Evolutionary conservation across 2,888 invertebrate species (phyloP), one percentile per base, ranked within the genome.

Genomic region (Thyatira batis): DNA sequence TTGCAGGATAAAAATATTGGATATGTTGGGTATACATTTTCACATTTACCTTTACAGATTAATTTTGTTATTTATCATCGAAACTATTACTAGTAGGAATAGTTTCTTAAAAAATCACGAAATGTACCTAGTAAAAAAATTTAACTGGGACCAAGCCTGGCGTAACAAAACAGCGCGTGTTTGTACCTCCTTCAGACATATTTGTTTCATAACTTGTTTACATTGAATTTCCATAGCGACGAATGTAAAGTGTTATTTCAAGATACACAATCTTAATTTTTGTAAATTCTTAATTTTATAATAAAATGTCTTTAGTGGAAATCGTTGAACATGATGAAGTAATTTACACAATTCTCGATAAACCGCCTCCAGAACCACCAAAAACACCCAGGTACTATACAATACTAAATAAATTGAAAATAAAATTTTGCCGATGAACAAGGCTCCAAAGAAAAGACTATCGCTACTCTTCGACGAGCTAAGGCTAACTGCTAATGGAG

Each of bases 271-370:
- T 39, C 17, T 13, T 4, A 23, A 23, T 23, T 23, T 23, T 23
- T 23, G 6, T 23, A 23, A 23, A 23, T 6, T 8, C 11, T 17
- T 17, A 17, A n/a, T 8, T 17, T 39, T 8, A 39, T 39, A n/a
- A 5, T 39, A 39, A 13, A 30, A 95, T 95, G 95, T 95, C 95
- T 30, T 76, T 95, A 50, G 93, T 95, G 44, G 92, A 93, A 76
- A 94, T 95, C 67, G 88, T 92, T n/a, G 73, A 93, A 28, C 95
- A 95, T 67, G 80, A 95, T 73, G 95, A 95, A 90, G 93, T 93
- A 60, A 95, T 95, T 70, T 94, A 94, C 67, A 91, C 93, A 51
- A 92, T 94, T 58, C 89, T 93, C 50, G 88, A 90, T 66, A 90
- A 91, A 63, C 86, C 88, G 28, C 85, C 87, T 25, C 87, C 89